Base-by-base conservation (phyloP, 1,140 invertebrate species). In the Drosophila littoralis region DNA sequence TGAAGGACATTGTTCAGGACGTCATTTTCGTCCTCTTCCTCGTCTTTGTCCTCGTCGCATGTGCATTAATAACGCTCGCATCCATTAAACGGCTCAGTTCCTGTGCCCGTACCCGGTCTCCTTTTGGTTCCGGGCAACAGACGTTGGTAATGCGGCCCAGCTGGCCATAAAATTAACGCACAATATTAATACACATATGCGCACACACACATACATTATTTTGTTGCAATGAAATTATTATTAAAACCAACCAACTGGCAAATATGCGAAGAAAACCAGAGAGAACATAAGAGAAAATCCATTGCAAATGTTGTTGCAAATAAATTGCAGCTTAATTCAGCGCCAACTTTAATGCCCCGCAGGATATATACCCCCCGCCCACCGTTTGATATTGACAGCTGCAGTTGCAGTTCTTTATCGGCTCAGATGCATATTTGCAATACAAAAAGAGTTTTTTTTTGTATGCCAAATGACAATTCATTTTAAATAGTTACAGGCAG, bases 141-240 rank as follows among this genome's bases (percentile, higher is more conserved):
- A 65, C 38, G 67, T 72, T 55, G 63, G 45, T 81, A 66, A 72
- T 63, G 58, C 51, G 64, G 65, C 66, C 51, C 79, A 77, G 65
- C 73, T 77, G 79, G 55, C 70, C 74, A 77, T 77, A 77, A 77
- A 88, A 88, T 82, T 82, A 88, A 80, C 72, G 80, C 74, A 72
- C 57, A 72, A 69, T 66, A 80, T 89, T 89, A 78, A 83, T 76
- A 72, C 54, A 15, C 28, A 71, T 7, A 59, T 36, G 54, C 46
- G 40, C 35, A 32, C 50, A 35, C 32, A 17, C 22, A 12, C 15
- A 46, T 15, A 35, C 54, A 50, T 42, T 60, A 51, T 59, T 66
- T 66, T 50, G 57, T 54, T 69, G 57, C 66, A 57, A 64, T 63
- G 45, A 58, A 70, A 75, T 71, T 70, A 75, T 70, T 73, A 73